These are phyloP conservation scores for Chrysotoxum bicinctum DNA, from an alignment of 2,888 invertebrate genomes.

Conservation along the genomic window DNA sequence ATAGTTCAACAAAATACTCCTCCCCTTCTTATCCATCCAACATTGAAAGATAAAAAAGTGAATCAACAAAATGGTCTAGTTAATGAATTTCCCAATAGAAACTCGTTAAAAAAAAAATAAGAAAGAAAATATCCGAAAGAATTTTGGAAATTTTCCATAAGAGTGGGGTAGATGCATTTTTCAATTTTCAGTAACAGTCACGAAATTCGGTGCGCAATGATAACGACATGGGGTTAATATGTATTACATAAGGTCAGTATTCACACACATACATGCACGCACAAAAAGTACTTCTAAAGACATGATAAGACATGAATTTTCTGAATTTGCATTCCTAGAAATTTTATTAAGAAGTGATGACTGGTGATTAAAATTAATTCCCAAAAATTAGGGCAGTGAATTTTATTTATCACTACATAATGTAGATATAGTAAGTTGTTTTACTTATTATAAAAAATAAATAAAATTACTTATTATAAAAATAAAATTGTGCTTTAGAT, in stretches of 20 bases:
- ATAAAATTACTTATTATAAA: no score
- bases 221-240: slow-evolving; percentile 35
- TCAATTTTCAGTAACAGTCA: slow-evolving; percentile 17
- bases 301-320: slow-evolving; percentile 16
- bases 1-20: no score
- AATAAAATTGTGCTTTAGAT: no score
- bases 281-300: background rate
- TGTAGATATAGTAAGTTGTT: no score
- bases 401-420: no score
- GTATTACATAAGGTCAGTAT: slow-evolving; percentile 65
- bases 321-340: background rate
- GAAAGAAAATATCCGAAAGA: background rate
- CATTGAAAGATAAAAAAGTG: background rate
- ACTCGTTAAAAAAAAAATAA: background rate
- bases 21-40: background rate
- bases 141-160: slow-evolving; percentile 62
- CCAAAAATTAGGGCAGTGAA: no score
- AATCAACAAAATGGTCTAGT: background rate
- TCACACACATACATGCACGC: background rate
- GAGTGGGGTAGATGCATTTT: background rate
- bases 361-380: no score
- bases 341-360: background rate
- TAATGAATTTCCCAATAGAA: background rate
- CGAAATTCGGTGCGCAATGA: slow-evolving; percentile 56
- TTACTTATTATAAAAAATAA: no score